phyloP scores from a whole-genome alignment of 2,797 vertebrate species.

The Jordanella pulchra region DNA sequence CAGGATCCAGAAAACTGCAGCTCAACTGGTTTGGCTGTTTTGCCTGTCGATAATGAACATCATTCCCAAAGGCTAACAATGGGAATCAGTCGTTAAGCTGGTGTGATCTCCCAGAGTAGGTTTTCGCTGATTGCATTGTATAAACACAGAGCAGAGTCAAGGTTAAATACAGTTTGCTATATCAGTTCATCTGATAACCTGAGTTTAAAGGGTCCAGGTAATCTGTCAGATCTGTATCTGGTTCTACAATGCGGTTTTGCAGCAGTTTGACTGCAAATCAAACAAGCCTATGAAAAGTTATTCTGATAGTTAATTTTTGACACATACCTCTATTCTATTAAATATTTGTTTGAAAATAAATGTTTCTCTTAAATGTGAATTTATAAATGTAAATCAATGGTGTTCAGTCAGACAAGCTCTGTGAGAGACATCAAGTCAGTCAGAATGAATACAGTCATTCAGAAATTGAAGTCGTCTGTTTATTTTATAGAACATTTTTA shows the following conservation, averaged over 20 bases:
- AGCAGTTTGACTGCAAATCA: neutral
- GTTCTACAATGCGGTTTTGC: neutral
- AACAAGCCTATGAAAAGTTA: neutral
- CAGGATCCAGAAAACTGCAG: slow-evolving; percentile 54
- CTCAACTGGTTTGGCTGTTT: slow-evolving; percentile 64
- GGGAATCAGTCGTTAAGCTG: slow-evolving; percentile 46
- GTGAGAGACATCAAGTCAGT: neutral
- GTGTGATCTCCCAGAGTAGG: slow-evolving; percentile 44
- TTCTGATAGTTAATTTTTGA: neutral
- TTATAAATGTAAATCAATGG: neutral
- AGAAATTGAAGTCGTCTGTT: too few relatives aligned
- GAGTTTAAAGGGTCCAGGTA: neutral
- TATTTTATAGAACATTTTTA: too few relatives aligned
- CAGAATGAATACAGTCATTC: neutral
- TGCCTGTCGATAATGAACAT: slow-evolving; percentile 42
- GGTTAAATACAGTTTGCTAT: neutral
- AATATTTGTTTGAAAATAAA: neutral
- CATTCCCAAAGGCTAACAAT: slow-evolving; percentile 44
- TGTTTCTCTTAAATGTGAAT: neutral
- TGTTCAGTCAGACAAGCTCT: neutral
- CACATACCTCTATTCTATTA: neutral
- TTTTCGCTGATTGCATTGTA: slow-evolving; percentile 41
- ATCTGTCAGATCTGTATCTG: neutral
- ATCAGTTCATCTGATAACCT: slow-evolving; percentile 41
- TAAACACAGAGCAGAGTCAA: slow-evolving; percentile 30